Conservation (phyloP, 2,888 invertebrate genomes). For the Parthenolecanium corni region DNA sequence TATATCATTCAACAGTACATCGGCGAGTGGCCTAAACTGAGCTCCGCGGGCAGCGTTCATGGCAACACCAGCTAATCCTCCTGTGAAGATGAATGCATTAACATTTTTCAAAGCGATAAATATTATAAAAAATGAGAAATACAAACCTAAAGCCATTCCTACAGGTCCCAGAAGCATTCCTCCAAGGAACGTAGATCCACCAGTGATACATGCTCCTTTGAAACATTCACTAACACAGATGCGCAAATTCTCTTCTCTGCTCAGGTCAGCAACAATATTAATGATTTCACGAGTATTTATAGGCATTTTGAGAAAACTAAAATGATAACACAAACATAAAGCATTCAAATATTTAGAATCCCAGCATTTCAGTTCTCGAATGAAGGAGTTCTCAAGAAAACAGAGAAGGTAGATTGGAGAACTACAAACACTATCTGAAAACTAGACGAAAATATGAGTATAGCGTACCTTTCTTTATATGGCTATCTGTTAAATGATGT, state of each 20-base stretch:
- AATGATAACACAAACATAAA: too few species aligned
- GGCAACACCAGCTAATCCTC: slow-evolving; percentile 8
- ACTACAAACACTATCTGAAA: too few species aligned
- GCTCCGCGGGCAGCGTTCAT: slow-evolving; percentile 1
- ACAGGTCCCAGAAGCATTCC: slow-evolving; percentile 29
- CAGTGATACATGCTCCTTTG: slow-evolving; percentile 29
- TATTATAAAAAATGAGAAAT: background rate
- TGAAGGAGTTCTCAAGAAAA: too few species aligned
- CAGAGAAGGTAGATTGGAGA: too few species aligned
- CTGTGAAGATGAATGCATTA: background rate
- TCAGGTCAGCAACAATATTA: slow-evolving; percentile 23
- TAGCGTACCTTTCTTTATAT: too few species aligned
- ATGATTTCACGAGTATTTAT: slow-evolving; percentile 9
- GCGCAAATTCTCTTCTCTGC: slow-evolving; percentile 23
- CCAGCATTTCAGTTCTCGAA: too few species aligned
- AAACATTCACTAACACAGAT: slow-evolving; percentile 24
- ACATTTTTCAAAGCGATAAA: background rate
- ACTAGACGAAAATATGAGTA: too few species aligned
- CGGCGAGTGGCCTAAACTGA: slow-evolving; percentile 10
- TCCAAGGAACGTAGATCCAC: slow-evolving; percentile 25
- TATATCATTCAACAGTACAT: slow-evolving; percentile 14
- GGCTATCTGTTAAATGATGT: too few species aligned
- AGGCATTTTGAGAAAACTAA: slow-evolving; percentile 7
- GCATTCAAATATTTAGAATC: too few species aligned
- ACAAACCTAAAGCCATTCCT: slow-evolving; percentile 28